phyloP scores from a whole-genome alignment of 2,113 vertebrate genomes.

The Antennarius striatus region DNA sequence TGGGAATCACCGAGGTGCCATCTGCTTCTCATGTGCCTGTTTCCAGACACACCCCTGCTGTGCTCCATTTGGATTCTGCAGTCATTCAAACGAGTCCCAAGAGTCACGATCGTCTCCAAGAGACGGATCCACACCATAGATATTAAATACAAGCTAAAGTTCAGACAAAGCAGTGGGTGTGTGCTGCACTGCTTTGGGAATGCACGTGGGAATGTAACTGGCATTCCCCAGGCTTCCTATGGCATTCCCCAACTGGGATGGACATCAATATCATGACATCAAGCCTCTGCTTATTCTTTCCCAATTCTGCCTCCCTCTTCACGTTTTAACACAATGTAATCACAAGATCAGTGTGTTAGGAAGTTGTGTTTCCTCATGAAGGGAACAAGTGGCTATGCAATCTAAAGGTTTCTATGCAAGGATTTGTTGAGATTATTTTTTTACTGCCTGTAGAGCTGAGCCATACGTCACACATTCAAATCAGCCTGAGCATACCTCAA shows the following conservation, averaged over 20 bases:
- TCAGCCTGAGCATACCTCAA: no score
- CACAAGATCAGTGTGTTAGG: background rate
- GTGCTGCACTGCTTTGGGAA: slow-evolving; percentile 16
- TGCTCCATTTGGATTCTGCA: slow-evolving; percentile 54
- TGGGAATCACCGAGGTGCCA: slow-evolving; percentile 57
- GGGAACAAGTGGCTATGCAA: background rate
- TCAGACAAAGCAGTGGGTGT: slow-evolving; percentile 43
- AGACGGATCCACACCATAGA: slow-evolving; percentile 46
- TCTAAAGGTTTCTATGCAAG: no score
- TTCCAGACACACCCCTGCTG: slow-evolving; percentile 52
- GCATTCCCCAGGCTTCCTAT: slow-evolving; percentile 23
- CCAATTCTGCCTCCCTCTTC: background rate
- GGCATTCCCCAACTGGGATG: slow-evolving; percentile 18
- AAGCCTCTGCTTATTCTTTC: background rate
- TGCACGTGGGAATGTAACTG: slow-evolving; percentile 34
- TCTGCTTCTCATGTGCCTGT: slow-evolving; percentile 67
- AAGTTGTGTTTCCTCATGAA: background rate
- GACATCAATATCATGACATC: slow-evolving; percentile 11
- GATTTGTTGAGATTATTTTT: no score
- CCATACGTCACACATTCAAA: no score
- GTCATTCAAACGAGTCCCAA: slow-evolving; percentile 64
- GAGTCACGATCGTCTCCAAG: slow-evolving; percentile 34
- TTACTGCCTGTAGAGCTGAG: no score
- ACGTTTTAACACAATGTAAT: background rate
- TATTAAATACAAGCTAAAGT: slow-evolving; percentile 45